Conservation (phyloP, 2,888 invertebrate genomes). For the Melipona bicolor region DNA sequence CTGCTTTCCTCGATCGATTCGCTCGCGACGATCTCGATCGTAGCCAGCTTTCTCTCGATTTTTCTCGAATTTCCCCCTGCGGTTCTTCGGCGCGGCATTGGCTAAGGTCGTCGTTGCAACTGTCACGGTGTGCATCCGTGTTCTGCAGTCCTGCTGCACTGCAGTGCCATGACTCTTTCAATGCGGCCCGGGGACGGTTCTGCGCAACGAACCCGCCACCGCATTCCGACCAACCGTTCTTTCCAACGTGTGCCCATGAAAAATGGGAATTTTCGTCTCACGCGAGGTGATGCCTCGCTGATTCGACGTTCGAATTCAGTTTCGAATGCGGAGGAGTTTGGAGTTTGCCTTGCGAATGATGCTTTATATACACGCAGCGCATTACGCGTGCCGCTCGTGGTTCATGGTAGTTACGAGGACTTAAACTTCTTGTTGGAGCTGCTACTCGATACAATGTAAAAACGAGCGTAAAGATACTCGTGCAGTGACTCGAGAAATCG, state of each 20-base stretch:
- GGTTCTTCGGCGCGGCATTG: neutral
- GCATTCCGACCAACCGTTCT: constrained; percentile 29
- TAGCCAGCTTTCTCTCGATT: constrained; percentile 26
- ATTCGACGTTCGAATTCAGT: neutral
- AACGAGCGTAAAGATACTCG: too few relatives aligned
- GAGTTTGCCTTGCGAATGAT: too few relatives aligned
- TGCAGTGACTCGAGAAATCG: too few relatives aligned
- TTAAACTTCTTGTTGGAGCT: too few relatives aligned
- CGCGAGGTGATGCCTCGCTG: neutral
- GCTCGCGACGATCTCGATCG: neutral
- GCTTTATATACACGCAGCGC: too few relatives aligned
- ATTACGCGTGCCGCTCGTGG: too few relatives aligned
- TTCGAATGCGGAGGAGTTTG: neutral
- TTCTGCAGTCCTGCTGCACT: constrained; percentile 76
- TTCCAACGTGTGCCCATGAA: constrained; percentile 2
- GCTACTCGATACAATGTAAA: too few relatives aligned
- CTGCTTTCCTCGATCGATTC: constrained; percentile 31
- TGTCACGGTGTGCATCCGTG: constrained; percentile 48
- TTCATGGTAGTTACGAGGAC: too few relatives aligned
- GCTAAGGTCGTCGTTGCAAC: constrained; percentile 3
- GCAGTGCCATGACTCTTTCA: constrained; percentile 75
- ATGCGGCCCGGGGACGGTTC: constrained; percentile 67
- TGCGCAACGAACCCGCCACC: constrained; percentile 24
- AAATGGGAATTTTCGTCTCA: constrained; percentile 18
- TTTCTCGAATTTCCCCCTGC: constrained; percentile 35